A percentile compares a stretch with the other conserved stretches of the same genome.
phyloP scores from a whole-genome alignment of 2,797 vertebrate species.

The Clarias fuscus region DNA sequence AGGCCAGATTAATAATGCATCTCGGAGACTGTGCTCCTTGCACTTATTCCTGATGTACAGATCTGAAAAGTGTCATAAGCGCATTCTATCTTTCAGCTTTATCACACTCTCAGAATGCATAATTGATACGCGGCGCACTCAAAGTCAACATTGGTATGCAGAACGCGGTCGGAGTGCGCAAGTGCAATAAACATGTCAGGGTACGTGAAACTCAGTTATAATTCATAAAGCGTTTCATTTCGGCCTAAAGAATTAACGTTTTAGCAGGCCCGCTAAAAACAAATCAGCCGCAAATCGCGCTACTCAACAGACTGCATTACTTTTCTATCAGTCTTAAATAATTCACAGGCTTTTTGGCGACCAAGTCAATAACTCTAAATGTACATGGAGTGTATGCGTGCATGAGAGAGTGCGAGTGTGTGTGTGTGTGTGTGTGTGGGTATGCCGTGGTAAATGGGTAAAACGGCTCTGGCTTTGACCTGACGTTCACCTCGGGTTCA shows the following conservation, averaged over 20 bases:
- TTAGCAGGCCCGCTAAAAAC: slow-evolving; percentile 6
- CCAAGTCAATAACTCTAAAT: slow-evolving; percentile 26
- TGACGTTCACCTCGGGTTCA: slow-evolving; percentile 57
- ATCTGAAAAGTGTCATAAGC: slow-evolving; percentile 19
- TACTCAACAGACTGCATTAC: slow-evolving; percentile 19
- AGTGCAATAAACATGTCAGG: slow-evolving; percentile 37
- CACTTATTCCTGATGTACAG: slow-evolving; percentile 10
- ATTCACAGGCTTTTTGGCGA: slow-evolving; percentile 25
- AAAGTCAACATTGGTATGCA: slow-evolving; percentile 41
- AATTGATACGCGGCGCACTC: slow-evolving; percentile 42
- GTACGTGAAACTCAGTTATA: slow-evolving; percentile 25
- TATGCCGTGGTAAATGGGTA: slow-evolving; percentile 41
- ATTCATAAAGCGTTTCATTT: slow-evolving; percentile 47
- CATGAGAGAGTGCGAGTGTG: neutral
- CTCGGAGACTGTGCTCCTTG: neutral
- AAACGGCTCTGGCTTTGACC: slow-evolving; percentile 45
- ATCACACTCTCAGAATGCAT: slow-evolving; percentile 31
- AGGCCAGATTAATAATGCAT: slow-evolving; percentile 29
- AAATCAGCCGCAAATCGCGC: slow-evolving; percentile 24
- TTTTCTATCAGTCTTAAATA: slow-evolving; percentile 41
- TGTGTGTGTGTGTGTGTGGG: slow-evolving; percentile 4
- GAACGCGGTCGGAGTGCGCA: slow-evolving; percentile 5
- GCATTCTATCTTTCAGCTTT: slow-evolving; percentile 14
- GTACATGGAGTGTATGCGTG: neutral
- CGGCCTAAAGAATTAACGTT: slow-evolving; percentile 34